A percentile compares a stretch with the other conserved stretches of the same genome.
Conservation (phyloP, 2,888 invertebrate genomes). For the Ethmia dodecea region DNA sequence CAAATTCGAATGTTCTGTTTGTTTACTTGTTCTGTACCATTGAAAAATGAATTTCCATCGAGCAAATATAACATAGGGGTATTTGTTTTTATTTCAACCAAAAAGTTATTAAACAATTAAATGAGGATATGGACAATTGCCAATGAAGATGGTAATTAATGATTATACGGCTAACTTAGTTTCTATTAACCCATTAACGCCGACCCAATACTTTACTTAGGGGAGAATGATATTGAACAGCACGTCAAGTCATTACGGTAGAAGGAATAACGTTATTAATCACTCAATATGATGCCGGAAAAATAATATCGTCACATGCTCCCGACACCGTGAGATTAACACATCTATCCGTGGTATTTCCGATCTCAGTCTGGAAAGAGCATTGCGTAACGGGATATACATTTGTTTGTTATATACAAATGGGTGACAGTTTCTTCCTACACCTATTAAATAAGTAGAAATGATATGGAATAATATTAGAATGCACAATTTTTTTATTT, state of each 20-base stretch:
- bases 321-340: slow-evolving; percentile 70
- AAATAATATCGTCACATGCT: slow-evolving; percentile 73
- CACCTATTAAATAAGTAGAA: too few species aligned
- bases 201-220: slow-evolving; percentile 30
- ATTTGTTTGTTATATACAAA: too few species aligned
- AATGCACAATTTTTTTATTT: too few species aligned
- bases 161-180: slow-evolving; percentile 23
- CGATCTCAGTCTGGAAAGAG: slow-evolving; percentile 27
- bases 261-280: slow-evolving; percentile 70
- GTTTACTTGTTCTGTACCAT: too few species aligned
- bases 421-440: too few species aligned
- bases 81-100: too few species aligned
- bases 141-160: slow-evolving; percentile 29
- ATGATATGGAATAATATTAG: too few species aligned
- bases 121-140: too few species aligned
- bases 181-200: slow-evolving; percentile 43
- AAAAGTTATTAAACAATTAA: too few species aligned
- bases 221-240: slow-evolving; percentile 37
- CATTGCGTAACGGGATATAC: slow-evolving; percentile 21
- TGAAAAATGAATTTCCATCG: too few species aligned
- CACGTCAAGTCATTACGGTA: slow-evolving; percentile 56
- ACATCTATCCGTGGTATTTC: slow-evolving; percentile 47
- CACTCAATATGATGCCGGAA: slow-evolving; percentile 62
- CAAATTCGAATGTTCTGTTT: too few species aligned
- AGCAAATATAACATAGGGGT: too few species aligned